These are phyloP conservation scores for Pelobates fuscus DNA, from an alignment of 2,113 vertebrate species.

Conservation along the genomic window DNA sequence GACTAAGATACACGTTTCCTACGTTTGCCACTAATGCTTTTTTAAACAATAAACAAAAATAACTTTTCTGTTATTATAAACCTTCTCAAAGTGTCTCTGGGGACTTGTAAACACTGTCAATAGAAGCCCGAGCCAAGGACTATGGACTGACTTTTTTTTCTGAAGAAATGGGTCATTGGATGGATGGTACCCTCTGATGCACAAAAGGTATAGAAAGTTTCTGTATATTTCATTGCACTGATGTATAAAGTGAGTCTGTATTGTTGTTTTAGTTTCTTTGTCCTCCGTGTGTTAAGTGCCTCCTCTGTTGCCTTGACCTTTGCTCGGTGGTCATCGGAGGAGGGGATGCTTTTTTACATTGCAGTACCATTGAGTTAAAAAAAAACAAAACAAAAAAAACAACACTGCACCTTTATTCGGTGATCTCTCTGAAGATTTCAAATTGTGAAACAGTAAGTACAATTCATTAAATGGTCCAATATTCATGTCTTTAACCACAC, in stretches of 20 bases:
- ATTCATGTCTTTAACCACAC: not conserved
- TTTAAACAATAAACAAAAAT: not conserved
- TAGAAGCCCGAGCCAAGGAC: not conserved
- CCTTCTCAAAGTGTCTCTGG: not conserved
- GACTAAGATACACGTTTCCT: not conserved
- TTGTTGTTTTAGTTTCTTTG: slow-evolving; percentile 32
- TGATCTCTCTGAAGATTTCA: not conserved
- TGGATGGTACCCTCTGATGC: not conserved
- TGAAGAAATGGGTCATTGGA: not conserved
- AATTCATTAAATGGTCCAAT: slow-evolving; percentile 1
- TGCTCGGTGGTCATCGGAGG: not conserved
- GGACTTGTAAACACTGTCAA: not conserved
- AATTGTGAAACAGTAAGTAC: slow-evolving; percentile 27
- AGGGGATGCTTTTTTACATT: slow-evolving; percentile 18
- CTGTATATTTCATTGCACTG: not conserved
- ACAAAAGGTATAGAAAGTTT: not conserved
- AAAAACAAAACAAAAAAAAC: slow-evolving; percentile 10
- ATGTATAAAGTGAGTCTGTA: not conserved
- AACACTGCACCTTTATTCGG: not conserved
- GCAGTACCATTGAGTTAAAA: not conserved
- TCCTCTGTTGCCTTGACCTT: slow-evolving; percentile 25
- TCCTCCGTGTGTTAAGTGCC: not conserved
- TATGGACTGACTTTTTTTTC: not conserved
- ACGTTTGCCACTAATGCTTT: slow-evolving; percentile 4
- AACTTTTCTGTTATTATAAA: slow-evolving; percentile 1